These are phyloP conservation scores for Leptobrachium ailaonicum DNA, from an alignment of 2,113 vertebrate genomes.

Conservation along the genomic window DNA sequence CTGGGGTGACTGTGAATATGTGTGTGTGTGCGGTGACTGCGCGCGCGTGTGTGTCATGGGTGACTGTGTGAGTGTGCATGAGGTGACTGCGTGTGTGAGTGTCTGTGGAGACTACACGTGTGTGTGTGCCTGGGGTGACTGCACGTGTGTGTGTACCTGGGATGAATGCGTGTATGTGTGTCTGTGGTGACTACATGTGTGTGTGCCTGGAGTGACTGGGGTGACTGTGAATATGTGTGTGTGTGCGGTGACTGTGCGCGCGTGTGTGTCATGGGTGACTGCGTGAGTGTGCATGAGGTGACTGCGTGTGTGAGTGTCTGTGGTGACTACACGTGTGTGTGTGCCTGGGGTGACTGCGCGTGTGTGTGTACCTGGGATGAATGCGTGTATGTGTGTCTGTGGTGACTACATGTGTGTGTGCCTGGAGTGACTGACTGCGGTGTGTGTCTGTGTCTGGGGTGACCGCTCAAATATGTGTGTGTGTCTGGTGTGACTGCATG, in stretches of 20 bases:
- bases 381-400: neutral
- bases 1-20: no score
- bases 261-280: neutral
- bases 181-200: neutral
- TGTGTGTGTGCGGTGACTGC: neutral
- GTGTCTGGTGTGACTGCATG: no score
- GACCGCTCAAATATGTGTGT: no score
- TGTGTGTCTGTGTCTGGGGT: no score
- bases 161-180: neutral
- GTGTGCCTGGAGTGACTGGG: neutral
- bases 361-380: neutral
- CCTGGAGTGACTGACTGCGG: neutral
- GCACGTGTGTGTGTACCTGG: neutral
- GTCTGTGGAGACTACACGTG: neutral
- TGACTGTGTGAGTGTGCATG: neutral
- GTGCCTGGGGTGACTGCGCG: neutral
- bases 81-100: neutral
- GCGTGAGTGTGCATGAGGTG: no score
- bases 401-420: neutral
- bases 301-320: no score
- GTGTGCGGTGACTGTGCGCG: neutral
- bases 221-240: no score
- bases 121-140: neutral
- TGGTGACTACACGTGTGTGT: neutral
- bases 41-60: neutral